phyloP scores from a whole-genome alignment of 2,113 vertebrate species.

The Tupaia tana region DNA sequence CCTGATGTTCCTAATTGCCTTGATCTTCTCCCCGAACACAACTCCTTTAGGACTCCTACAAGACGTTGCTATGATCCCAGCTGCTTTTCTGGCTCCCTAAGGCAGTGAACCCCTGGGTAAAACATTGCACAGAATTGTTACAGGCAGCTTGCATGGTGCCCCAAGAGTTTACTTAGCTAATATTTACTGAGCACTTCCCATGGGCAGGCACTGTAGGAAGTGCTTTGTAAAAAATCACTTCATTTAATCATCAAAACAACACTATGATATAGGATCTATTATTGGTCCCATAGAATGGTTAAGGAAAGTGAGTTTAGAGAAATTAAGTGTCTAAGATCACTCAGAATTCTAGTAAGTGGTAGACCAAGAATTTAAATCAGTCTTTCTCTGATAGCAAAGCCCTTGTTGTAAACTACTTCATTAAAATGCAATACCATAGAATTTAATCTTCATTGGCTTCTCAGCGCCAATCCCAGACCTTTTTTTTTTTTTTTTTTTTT shows the following conservation, averaged over 20 bases:
- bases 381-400: background rate
- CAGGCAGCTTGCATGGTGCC: slow-evolving; percentile 43
- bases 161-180: slow-evolving; percentile 20
- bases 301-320: slow-evolving; percentile 45
- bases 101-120: background rate
- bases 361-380: background rate
- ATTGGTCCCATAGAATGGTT: background rate
- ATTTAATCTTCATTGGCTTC: background rate
- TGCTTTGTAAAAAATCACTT: slow-evolving; percentile 8
- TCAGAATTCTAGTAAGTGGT: background rate
- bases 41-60: slow-evolving; percentile 15
- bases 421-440: background rate
- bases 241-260: slow-evolving; percentile 3
- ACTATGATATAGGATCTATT: background rate
- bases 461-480: background rate
- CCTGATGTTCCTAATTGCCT: background rate
- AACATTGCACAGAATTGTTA: slow-evolving; percentile 3
- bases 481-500: background rate
- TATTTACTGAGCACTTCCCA: slow-evolving; percentile 54
- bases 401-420: background rate
- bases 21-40: background rate
- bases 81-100: slow-evolving; percentile 33
- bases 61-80: slow-evolving; percentile 63
- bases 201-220: background rate
- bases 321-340: background rate